Evolutionary conservation across 2,888 invertebrate species (phyloP).

Genomic region (Liopterus haemorrhoidalis): DNA sequence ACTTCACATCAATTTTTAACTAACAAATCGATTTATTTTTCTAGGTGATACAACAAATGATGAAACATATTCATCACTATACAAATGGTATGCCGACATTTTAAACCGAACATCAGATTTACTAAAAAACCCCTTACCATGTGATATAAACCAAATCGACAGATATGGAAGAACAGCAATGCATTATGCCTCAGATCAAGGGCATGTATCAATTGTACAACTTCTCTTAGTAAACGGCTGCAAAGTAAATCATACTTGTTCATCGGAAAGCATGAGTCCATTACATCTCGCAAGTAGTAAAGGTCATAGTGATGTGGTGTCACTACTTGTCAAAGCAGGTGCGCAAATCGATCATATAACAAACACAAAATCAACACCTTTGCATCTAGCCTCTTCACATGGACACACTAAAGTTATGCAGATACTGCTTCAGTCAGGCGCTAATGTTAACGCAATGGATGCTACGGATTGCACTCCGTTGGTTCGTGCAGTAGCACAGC

Average conservation of each 20-base stretch:
- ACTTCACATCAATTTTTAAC: too few relatives aligned
- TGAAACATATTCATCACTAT: slow-evolving; percentile 41
- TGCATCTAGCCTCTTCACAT: slow-evolving; percentile 58
- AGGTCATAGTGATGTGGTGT: slow-evolving; percentile 54
- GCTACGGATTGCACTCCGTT: slow-evolving; percentile 48
- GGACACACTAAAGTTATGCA: slow-evolving; percentile 51
- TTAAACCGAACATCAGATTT: slow-evolving; percentile 56
- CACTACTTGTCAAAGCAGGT: slow-evolving; percentile 49
- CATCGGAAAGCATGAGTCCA: slow-evolving; percentile 60
- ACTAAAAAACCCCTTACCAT: slow-evolving; percentile 42
- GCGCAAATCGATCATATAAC: slow-evolving; percentile 57
- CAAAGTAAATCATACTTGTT: slow-evolving; percentile 59
- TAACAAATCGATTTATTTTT: too few relatives aligned
- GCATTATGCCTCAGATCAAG: slow-evolving; percentile 68
- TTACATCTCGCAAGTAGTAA: slow-evolving; percentile 61
- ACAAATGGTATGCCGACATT: slow-evolving; percentile 69
- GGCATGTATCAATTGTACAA: slow-evolving; percentile 56
- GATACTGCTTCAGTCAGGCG: slow-evolving; percentile 40
- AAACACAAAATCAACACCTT: slow-evolving; percentile 53
- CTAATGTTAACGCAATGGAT: slow-evolving; percentile 42
- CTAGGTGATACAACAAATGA: slow-evolving; percentile 14
- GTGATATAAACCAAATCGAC: slow-evolving; percentile 59
- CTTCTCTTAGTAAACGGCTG: slow-evolving; percentile 58
- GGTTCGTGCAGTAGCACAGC: slow-evolving; percentile 44
- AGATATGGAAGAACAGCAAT: slow-evolving; percentile 60